Evolutionary conservation across 2,113 vertebrate genomes (phyloP).

Genomic region (Oreochromis tanganicae): DNA sequence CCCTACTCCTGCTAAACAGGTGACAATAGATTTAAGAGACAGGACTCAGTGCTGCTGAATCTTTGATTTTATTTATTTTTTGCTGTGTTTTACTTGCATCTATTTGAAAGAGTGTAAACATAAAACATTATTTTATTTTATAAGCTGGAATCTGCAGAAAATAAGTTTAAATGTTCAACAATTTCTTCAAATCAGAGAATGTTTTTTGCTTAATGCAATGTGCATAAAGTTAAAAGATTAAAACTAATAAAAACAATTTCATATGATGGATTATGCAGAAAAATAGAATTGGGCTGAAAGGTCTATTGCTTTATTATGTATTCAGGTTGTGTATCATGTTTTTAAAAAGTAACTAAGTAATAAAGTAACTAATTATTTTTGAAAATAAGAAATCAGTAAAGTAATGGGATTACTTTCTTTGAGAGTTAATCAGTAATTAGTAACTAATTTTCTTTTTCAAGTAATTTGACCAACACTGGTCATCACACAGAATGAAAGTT

Average conservation of each 20-base stretch:
- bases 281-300: neutral
- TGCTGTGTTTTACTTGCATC: no score
- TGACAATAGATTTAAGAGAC: no score
- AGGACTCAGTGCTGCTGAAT: no score
- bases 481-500: neutral
- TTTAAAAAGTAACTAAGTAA: neutral
- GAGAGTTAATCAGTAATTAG: neutral
- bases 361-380: neutral
- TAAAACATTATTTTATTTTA: rapidly evolving
- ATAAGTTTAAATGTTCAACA: neutral
- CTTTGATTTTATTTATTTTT: no score
- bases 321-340: neutral
- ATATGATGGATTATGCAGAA: neutral
- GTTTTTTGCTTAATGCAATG: neutral
- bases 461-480: neutral
- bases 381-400: neutral
- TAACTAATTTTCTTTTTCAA: neutral
- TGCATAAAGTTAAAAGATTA: neutral
- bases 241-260: neutral
- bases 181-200: neutral
- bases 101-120: no score
- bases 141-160: neutral
- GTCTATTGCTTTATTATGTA: neutral
- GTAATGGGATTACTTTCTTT: neutral
- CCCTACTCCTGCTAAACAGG: no score